Conservation (phyloP, 2,888 invertebrate species). For the Agonopterix alstromeriana region DNA sequence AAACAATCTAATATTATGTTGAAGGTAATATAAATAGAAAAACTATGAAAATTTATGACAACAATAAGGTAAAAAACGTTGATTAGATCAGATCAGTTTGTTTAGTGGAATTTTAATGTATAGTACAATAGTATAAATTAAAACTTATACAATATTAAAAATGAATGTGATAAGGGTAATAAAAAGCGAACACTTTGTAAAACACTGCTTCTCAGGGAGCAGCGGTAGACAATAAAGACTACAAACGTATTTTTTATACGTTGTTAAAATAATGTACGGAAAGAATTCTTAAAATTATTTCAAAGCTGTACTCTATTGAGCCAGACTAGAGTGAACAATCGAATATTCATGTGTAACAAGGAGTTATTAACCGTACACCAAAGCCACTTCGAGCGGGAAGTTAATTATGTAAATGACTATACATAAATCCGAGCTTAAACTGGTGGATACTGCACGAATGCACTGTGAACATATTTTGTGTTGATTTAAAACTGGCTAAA, state of each 20-base stretch:
- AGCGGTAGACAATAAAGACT: not conserved
- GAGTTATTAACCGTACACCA: slow-evolving; percentile 37
- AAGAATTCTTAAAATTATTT: not conserved
- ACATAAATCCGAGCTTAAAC: slow-evolving; percentile 24
- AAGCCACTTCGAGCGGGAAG: slow-evolving; percentile 35
- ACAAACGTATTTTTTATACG: not conserved
- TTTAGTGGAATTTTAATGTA: no score
- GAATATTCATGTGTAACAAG: slow-evolving; percentile 52
- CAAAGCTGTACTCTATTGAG: slow-evolving; percentile 24
- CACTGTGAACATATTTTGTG: not conserved
- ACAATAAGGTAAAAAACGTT: no score
- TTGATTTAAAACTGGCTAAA: no score
- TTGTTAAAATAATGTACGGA: not conserved
- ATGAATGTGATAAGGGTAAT: not conserved
- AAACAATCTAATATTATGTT: no score
- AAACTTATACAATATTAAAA: not conserved
- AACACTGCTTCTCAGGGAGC: not conserved
- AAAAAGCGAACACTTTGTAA: not conserved
- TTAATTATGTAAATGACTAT: slow-evolving; percentile 50
- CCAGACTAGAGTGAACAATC: slow-evolving; percentile 34
- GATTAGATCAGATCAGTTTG: no score
- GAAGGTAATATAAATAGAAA: no score
- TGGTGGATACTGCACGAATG: slow-evolving; percentile 9
- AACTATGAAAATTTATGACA: no score
- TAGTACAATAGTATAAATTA: no score